Conservation (phyloP, 1,140 invertebrate genomes). For the Drosophila murphyi region DNA sequence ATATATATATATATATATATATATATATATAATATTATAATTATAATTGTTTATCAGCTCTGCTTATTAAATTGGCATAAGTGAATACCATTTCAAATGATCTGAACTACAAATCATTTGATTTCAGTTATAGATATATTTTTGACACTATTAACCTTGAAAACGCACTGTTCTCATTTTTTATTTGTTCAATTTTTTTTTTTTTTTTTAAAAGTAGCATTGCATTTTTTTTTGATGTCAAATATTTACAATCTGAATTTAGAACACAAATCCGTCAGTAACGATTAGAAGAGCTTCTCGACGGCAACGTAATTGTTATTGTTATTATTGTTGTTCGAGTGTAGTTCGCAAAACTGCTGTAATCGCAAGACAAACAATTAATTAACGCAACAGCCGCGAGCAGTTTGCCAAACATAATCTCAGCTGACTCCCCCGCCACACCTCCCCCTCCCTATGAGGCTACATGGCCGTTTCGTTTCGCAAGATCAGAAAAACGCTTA, state of each 20-base stretch:
- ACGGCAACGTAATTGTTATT: constrained; percentile 7
- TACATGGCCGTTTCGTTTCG: constrained; percentile 9
- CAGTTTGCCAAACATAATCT: constrained; percentile 53
- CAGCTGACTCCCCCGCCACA: constrained; percentile 8
- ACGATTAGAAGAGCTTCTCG: constrained; percentile 3
- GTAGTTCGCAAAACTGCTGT: constrained; percentile 53
- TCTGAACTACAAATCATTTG: too few relatives aligned
- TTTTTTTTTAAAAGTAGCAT: neutral
- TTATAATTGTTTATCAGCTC: too few relatives aligned
- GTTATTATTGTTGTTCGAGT: constrained; percentile 6
- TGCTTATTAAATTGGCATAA: too few relatives aligned
- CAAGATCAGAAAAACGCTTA: constrained; percentile 49
- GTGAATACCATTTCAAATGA: too few relatives aligned
- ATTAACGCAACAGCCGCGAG: constrained; percentile 56
- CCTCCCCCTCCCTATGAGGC: neutral
- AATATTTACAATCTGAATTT: neutral
- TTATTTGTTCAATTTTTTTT: too few relatives aligned
- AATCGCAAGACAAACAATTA: constrained; percentile 76
- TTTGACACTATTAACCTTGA: too few relatives aligned
- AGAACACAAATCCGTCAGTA: neutral
- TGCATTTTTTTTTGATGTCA: neutral
- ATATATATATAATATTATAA: too few relatives aligned
- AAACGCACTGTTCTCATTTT: too few relatives aligned
- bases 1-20: too few relatives aligned
- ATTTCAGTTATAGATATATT: too few relatives aligned